These are phyloP conservation scores for Eira barbara DNA, from an alignment of 2,113 vertebrate genomes.

Conservation along the genomic window DNA sequence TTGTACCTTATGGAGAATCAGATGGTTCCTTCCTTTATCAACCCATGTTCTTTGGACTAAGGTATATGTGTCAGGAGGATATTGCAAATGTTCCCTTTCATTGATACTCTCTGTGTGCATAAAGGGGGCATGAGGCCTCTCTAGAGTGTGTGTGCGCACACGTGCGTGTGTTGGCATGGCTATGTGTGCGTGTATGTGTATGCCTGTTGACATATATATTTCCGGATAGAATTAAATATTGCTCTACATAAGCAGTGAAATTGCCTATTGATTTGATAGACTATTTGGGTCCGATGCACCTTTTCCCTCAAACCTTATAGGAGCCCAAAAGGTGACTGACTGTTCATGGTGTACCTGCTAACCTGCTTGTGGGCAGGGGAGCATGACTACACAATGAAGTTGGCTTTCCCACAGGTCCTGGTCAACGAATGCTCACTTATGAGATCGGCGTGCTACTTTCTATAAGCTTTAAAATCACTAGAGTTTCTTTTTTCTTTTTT, in stretches of 20 bases:
- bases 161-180: too few relatives aligned
- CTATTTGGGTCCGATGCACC: too few relatives aligned
- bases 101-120: not conserved
- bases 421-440: not conserved
- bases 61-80: not conserved
- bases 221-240: not conserved
- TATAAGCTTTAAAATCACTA: not conserved
- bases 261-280: not conserved
- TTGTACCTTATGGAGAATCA: not conserved
- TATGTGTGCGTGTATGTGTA: not conserved
- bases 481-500: not conserved
- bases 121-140: not conserved
- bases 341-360: not conserved
- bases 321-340: not conserved
- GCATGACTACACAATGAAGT: accelerated
- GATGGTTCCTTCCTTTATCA: not conserved
- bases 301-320: not conserved
- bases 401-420: not conserved
- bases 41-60: not conserved
- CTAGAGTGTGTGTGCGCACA: not conserved
- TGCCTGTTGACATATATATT: not conserved
- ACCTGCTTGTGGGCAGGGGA: not conserved
- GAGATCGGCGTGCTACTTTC: not conserved
- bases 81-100: not conserved
- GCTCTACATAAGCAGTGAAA: not conserved